phyloP scores from a whole-genome alignment of 2,797 vertebrate species.

The Tachyglossus aculeatus region DNA sequence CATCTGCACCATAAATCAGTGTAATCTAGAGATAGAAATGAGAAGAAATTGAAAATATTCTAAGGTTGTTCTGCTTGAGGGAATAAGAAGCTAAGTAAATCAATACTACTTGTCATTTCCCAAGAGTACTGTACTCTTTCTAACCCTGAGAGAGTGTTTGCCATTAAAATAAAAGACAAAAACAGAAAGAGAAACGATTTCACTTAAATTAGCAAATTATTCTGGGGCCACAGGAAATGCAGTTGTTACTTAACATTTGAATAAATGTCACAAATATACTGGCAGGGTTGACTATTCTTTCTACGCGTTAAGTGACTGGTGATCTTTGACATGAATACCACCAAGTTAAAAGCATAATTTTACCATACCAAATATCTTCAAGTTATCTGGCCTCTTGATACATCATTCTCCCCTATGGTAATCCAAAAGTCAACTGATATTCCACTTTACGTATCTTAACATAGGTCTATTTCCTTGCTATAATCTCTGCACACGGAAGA shows the following conservation, averaged over 20 bases:
- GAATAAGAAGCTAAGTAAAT: conserved; percentile 63
- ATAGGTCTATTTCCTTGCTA: no score
- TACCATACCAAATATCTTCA: no score
- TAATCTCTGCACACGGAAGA: no score
- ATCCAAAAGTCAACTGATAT: no score
- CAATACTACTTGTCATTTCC: conserved; percentile 65
- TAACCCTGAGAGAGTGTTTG: conserved; percentile 37
- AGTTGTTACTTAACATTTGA: conserved; percentile 21
- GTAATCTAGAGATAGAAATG: conserved; percentile 42
- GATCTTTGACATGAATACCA: no score
- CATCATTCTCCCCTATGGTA: no score
- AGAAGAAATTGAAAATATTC: conserved; percentile 57
- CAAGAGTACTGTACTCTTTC: conserved; percentile 29
- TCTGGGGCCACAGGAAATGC: conserved; percentile 39
- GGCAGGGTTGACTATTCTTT: conserved; percentile 11
- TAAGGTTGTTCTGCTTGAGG: conserved; percentile 57
- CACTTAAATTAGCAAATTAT: conserved; percentile 39
- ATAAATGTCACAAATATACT: conserved; percentile 14
- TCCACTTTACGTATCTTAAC: no score
- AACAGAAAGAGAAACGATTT: conserved; percentile 42
- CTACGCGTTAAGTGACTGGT: no score
- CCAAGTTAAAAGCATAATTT: no score
- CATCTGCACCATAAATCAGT: conserved; percentile 32
- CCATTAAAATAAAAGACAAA: conserved; percentile 56
- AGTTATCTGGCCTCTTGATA: no score